Conservation (phyloP, 2,797 vertebrate genomes). For the Tangara arthus region DNA sequence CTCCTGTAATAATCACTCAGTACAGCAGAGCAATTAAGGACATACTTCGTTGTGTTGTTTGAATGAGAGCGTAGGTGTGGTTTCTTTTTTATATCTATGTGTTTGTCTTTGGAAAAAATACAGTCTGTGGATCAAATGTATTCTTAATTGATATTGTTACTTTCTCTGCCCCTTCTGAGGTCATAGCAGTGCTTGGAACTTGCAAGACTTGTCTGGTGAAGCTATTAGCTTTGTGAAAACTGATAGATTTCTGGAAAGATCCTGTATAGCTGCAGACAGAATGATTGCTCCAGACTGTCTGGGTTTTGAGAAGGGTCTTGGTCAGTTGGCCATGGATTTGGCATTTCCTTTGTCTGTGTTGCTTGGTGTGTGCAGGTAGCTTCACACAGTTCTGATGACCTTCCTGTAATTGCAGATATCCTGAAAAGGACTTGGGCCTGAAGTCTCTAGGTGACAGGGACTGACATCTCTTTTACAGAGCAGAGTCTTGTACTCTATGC, state of each 20-base stretch:
- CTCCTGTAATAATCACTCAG: neutral
- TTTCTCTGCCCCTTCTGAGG: neutral
- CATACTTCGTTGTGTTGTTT: neutral
- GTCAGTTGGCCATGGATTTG: neutral
- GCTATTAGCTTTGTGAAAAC: neutral
- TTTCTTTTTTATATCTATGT: neutral
- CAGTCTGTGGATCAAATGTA: neutral
- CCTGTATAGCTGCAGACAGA: neutral
- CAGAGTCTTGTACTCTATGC: neutral
- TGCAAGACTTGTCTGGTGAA: neutral
- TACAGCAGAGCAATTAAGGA: neutral
- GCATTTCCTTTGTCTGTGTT: neutral
- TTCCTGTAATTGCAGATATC: neutral
- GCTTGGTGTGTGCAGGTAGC: neutral
- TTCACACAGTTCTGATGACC: neutral
- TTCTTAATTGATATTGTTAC: neutral
- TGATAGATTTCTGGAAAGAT: neutral
- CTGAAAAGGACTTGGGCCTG: neutral
- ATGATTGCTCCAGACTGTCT: neutral
- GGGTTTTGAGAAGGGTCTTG: neutral
- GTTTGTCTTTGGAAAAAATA: neutral
- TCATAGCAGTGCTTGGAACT: neutral
- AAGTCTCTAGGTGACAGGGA: neutral
- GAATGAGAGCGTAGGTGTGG: accelerated
- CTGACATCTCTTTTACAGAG: neutral